phyloP scores from a whole-genome alignment of 2,888 invertebrate species.

The Cantharis flavilabris region DNA sequence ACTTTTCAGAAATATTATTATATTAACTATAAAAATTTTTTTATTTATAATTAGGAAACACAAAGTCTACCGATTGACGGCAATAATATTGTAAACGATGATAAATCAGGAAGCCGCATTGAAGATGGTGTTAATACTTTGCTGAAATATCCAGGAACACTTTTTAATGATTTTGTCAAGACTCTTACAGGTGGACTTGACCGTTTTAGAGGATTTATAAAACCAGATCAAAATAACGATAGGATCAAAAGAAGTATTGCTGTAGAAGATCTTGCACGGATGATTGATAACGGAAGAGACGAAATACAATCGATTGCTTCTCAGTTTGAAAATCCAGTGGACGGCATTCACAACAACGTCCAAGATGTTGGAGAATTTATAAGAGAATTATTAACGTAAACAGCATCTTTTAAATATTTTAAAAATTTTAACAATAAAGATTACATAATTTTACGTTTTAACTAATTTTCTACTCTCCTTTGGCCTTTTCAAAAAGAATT shows the following conservation, averaged over 20 bases:
- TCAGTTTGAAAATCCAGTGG: neutral
- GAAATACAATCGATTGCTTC: neutral
- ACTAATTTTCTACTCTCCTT: neutral
- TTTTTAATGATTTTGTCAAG: neutral
- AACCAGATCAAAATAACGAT: neutral
- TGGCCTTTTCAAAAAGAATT: neutral
- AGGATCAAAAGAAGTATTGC: neutral
- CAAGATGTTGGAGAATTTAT: neutral
- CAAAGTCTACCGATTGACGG: neutral
- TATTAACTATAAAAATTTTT: neutral
- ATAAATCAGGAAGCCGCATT: neutral
- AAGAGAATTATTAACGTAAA: neutral
- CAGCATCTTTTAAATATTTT: neutral
- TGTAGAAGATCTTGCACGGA: neutral
- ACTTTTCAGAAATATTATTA: too few relatives aligned
- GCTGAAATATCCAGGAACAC: neutral
- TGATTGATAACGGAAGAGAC: neutral
- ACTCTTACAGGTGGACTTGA: neutral
- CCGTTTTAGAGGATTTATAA: neutral
- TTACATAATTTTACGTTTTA: neutral
- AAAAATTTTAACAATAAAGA: neutral
- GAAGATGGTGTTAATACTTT: neutral
- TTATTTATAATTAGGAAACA: neutral
- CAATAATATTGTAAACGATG: neutral
- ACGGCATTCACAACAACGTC: neutral